Percentiles rank a stretch among this genome's conserved stretches.
Evolutionary conservation across 1,140 invertebrate genomes (phyloP).

Genomic region (Macrobrachium rosenbergii): DNA sequence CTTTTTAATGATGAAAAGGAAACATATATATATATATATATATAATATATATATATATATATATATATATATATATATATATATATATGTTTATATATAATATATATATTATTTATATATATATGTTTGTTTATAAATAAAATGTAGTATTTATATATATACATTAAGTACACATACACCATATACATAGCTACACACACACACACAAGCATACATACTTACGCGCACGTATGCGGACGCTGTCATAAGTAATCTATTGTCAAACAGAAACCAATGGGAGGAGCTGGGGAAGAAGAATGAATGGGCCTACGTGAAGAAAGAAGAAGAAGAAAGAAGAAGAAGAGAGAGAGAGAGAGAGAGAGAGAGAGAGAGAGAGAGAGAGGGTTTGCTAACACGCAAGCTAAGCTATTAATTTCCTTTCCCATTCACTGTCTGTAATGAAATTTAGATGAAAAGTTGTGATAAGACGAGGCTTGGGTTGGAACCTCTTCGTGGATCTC

Average conservation of each 20-base stretch:
- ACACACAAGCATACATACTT: too few relatives aligned
- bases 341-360: not conserved
- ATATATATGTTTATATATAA: not conserved
- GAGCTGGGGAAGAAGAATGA: not conserved
- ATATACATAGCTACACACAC: too few relatives aligned
- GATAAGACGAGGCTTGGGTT: conserved; percentile 26
- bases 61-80: not conserved
- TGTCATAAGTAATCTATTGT: too few relatives aligned
- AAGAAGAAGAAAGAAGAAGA: not conserved
- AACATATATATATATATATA: too few relatives aligned
- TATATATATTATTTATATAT: not conserved
- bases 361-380: not conserved
- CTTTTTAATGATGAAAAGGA: too few relatives aligned
- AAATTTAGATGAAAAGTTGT: conserved; percentile 46
- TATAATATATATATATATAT: too few relatives aligned
- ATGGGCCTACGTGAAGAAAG: not conserved
- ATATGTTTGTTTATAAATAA: not conserved
- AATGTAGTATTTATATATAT: not conserved
- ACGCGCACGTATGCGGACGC: too few relatives aligned
- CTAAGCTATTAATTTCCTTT: conserved; percentile 57
- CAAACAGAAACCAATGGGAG: too few relatives aligned
- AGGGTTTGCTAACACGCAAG: conserved; percentile 36
- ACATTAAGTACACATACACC: not conserved
- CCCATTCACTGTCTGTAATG: conserved; percentile 53
- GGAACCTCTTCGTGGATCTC: conserved; percentile 29